Evolutionary conservation across 2,797 vertebrate species (phyloP).

Genomic region (Mastacembelus armatus): DNA sequence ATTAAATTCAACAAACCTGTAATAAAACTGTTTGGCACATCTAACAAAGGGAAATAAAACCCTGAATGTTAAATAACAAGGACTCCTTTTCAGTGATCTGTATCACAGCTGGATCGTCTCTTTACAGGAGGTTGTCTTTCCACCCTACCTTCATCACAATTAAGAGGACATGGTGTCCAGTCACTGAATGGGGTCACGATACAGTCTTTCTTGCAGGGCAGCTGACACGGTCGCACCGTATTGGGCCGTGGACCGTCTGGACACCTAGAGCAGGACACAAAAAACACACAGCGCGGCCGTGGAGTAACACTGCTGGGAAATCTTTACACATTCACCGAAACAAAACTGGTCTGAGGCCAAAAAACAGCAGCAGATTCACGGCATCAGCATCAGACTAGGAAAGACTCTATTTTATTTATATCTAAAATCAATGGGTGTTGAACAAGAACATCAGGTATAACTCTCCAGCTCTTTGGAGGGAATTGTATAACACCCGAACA

Average conservation of each 20-base stretch:
- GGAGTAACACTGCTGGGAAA: conserved; percentile 6
- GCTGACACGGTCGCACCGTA: conserved; percentile 90
- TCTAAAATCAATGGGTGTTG: too few relatives aligned
- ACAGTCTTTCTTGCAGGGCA: conserved; percentile 96
- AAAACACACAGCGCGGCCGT: conserved; percentile 30
- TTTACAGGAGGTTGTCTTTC: neutral
- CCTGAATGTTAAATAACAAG: neutral
- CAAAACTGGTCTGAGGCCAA: neutral
- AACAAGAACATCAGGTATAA: too few relatives aligned
- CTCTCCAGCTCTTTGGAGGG: neutral
- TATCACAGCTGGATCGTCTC: neutral
- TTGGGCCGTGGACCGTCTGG: conserved; percentile 94
- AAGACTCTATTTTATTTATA: too few relatives aligned
- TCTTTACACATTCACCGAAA: conserved; percentile 14
- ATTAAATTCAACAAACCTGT: neutral
- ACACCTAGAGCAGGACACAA: conserved; percentile 83
- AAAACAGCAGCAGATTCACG: too few relatives aligned
- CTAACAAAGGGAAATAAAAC: neutral
- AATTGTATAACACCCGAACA: neutral
- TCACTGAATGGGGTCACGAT: conserved; percentile 93
- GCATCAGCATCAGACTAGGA: too few relatives aligned
- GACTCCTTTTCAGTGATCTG: neutral
- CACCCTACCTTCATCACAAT: conserved; percentile 90
- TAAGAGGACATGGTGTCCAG: conserved; percentile 90
- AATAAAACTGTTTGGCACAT: neutral